phyloP scores from a whole-genome alignment of 1,140 invertebrate genomes.

The Linepithema humile region DNA sequence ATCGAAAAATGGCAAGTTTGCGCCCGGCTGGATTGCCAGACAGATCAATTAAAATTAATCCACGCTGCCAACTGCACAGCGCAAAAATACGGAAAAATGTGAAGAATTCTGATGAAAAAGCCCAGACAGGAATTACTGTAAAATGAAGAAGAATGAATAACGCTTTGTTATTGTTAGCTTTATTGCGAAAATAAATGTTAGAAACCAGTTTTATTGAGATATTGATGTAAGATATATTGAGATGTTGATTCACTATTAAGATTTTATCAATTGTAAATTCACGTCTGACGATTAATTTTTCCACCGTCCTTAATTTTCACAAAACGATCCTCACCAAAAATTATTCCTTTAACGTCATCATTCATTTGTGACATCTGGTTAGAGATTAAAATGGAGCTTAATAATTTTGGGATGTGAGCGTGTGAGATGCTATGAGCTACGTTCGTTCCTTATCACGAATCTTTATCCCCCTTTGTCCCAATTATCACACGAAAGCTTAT shows the following conservation, averaged over 20 bases:
- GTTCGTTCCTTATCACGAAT: background rate
- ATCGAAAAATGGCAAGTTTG: conserved; percentile 49
- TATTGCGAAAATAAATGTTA: background rate
- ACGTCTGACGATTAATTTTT: conserved; percentile 20
- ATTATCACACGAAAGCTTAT: conserved; percentile 73
- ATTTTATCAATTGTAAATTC: background rate
- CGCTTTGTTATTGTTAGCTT: background rate
- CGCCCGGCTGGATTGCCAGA: conserved; percentile 22
- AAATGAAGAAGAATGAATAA: conserved; percentile 7
- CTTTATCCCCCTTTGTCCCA: conserved; percentile 16
- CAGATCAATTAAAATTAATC: conserved; percentile 52
- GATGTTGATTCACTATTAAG: background rate
- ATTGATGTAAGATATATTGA: background rate
- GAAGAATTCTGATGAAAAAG: conserved; percentile 4
- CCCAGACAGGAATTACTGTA: conserved; percentile 1
- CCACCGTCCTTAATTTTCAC: background rate
- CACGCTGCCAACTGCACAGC: conserved; percentile 16
- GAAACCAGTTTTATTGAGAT: background rate
- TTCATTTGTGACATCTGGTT: background rate
- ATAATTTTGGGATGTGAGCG: conserved; percentile 9
- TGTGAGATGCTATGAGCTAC: conserved; percentile 45
- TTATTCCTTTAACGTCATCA: background rate
- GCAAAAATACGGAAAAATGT: conserved; percentile 7
- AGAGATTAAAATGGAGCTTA: background rate
- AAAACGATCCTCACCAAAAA: background rate